Base-by-base conservation (phyloP, 2,113 vertebrate genomes). In the Macaca fascicularis region DNA sequence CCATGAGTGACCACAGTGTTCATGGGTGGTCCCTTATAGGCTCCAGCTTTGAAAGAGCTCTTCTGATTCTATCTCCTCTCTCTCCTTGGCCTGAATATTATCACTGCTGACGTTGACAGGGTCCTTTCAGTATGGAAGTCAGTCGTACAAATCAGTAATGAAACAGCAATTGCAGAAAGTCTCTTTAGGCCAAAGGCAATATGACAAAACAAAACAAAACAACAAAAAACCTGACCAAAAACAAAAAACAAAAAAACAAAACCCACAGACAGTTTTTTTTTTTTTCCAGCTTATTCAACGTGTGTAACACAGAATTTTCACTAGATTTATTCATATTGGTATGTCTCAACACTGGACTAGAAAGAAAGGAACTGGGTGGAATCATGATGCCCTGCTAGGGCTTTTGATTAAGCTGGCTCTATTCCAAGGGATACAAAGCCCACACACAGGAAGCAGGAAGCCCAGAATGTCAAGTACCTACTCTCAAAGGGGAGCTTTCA, bases 151-250 rank as follows among this genome's bases (percentile, higher is more conserved):
- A 61, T 25, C 17, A 67, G 35, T 70, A 69, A 78, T 19, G 48
- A 72, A 92, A 94, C 35, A 70, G 48, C 13, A 67, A 83, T 70
- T 69, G n/a, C 11, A 76, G 40, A 43, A 79, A 89, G 78, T 50
- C 27, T 50, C n/a, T 81, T 86, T 35, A 75, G 64, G 64, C 38
- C 27, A 40, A 82, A 64, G 76, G 1, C 43, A 20, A 50, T 55
- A 92, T 50, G 32, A 43, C 19, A 72, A 92, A 95, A 74, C 14
- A n/a, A 74, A 89, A 35, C 19, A 16, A 19, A 67, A 30, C 30
- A 32, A 32, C 11, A 69, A 69, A 69, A 69, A 67, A 25, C 52
- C 52, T 55, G 61, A 61, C 43, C 23, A 32, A 81, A 64, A 75
- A 0, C 19, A 4, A 70, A 92, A 59, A 38, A 35, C 23, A 59